Evolutionary conservation across 1,140 invertebrate species (phyloP).

Genomic region (Megalonaias nervosa): DNA sequence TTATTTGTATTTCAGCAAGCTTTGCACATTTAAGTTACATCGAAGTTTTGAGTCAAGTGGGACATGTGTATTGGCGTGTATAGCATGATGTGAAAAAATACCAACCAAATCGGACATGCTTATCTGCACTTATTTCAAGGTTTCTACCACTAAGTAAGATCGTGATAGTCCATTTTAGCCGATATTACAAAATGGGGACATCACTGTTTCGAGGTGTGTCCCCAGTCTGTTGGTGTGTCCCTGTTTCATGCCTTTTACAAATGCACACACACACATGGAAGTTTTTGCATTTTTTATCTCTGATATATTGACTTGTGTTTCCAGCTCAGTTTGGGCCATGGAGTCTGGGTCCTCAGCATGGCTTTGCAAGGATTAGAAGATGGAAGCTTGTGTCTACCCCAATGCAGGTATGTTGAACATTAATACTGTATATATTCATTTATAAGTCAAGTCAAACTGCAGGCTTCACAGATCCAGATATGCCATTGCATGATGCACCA

Average conservation of each 20-base stretch:
- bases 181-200: neutral
- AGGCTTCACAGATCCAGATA: neutral
- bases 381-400: conserved; percentile 92
- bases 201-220: neutral
- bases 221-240: neutral
- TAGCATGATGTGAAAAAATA: too few species aligned
- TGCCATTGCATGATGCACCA: neutral
- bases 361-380: conserved; percentile 91
- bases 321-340: conserved; percentile 94
- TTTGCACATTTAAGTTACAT: too few species aligned
- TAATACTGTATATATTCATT: conserved; percentile 1
- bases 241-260: neutral
- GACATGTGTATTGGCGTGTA: too few species aligned
- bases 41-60: too few species aligned
- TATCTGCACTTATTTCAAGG: too few species aligned
- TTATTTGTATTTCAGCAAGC: too few species aligned
- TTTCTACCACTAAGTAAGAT: too few species aligned
- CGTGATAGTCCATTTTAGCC: too few species aligned
- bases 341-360: conserved; percentile 91
- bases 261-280: neutral
- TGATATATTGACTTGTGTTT: conserved; percentile 41
- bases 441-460: neutral
- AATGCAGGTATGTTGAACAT: conserved; percentile 18
- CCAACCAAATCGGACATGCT: too few species aligned
- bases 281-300: neutral